Percentiles rank a stretch among this genome's conserved stretches.
These are phyloP conservation scores for Rynchops niger DNA, from an alignment of 2,113 vertebrate species.

Conservation along the genomic window DNA sequence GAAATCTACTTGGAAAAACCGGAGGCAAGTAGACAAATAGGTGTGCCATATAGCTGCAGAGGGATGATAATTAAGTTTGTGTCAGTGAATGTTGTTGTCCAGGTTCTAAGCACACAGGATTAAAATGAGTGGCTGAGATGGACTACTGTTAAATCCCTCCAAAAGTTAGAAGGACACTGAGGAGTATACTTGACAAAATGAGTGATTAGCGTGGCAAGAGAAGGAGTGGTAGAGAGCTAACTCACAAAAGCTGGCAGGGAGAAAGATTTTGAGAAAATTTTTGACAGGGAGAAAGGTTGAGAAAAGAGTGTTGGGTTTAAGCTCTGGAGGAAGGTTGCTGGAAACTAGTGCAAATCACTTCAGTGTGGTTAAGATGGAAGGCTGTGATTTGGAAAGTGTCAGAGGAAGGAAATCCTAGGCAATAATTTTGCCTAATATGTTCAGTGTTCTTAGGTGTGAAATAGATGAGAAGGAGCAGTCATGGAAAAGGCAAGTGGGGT, in stretches of 20 bases:
- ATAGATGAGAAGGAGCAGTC: not conserved
- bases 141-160: not conserved
- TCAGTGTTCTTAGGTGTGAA: not conserved
- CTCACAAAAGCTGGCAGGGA: not conserved
- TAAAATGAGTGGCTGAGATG: not conserved
- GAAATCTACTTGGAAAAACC: not conserved
- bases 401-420: not conserved
- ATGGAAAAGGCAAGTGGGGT: not conserved
- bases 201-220: not conserved
- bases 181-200: not conserved
- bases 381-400: not conserved
- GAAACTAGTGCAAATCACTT: not conserved
- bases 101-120: not conserved
- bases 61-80: not conserved
- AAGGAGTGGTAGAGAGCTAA: not conserved
- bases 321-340: not conserved
- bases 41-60: not conserved
- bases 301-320: not conserved
- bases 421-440: not conserved
- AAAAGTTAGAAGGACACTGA: not conserved
- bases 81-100: not conserved
- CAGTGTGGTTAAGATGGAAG: not conserved
- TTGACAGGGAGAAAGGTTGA: not conserved
- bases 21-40: not conserved
- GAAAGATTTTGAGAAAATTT: not conserved